A percentile compares a stretch with the other conserved stretches of the same genome.
Evolutionary conservation across 2,797 vertebrate species (phyloP).

Genomic region (Phataginus tetradactyla): DNA sequence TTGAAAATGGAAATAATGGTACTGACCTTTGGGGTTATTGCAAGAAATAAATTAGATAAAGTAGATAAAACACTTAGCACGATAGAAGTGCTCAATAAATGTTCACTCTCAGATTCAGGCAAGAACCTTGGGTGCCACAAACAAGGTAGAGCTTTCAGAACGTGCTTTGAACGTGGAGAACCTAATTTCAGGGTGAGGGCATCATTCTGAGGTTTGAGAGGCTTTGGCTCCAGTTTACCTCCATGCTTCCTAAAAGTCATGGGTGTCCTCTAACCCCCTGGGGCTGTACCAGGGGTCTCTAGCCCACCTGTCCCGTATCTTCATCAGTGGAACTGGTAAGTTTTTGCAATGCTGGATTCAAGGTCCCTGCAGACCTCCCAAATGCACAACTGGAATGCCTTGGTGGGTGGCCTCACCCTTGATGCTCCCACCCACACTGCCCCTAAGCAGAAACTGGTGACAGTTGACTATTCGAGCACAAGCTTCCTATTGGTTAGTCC

Average conservation of each 20-base stretch:
- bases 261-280: background rate
- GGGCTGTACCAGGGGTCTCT: background rate
- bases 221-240: background rate
- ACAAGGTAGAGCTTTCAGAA: background rate
- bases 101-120: background rate
- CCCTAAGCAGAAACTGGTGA: background rate
- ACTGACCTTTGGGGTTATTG: background rate
- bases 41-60: constrained; percentile 12
- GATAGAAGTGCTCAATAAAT: background rate
- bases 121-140: background rate
- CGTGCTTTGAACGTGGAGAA: background rate
- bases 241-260: background rate
- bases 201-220: background rate
- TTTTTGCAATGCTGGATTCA: background rate
- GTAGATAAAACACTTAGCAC: background rate
- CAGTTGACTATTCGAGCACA: background rate
- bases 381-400: background rate
- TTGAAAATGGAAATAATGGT: constrained; percentile 29
- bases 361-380: background rate
- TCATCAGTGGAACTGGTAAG: background rate
- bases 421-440: background rate
- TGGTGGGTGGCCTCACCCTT: background rate
- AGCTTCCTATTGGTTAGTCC: background rate
- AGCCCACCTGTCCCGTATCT: background rate
- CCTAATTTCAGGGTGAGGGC: background rate